These are phyloP conservation scores for Hirtodrosophila alboralis DNA, from an alignment of 2,888 invertebrate species.

Conservation along the genomic window DNA sequence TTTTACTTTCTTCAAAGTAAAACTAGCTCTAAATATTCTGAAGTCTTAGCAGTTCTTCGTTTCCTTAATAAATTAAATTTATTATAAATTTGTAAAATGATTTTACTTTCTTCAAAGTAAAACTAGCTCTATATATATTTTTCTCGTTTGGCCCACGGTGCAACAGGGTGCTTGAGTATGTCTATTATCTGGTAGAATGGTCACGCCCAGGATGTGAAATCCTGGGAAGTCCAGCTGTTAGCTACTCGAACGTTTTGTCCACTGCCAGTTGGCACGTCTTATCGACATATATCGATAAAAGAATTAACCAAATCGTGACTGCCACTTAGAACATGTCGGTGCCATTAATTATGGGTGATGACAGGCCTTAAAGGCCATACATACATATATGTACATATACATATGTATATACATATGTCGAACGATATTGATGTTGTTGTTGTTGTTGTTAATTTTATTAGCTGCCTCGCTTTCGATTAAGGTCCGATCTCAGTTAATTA, in stretches of 20 bases:
- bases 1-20: too few relatives aligned
- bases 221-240: slow-evolving; percentile 54
- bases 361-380: slow-evolving; percentile 58
- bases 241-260: slow-evolving; percentile 10
- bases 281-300: slow-evolving; percentile 81
- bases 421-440: slow-evolving; percentile 13
- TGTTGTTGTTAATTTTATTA: slow-evolving; percentile 73
- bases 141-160: too few relatives aligned
- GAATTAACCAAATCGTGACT: slow-evolving; percentile 81
- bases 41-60: too few relatives aligned
- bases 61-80: too few relatives aligned
- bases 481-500: slow-evolving; percentile 68
- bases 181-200: not conserved
- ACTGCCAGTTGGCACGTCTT: slow-evolving; percentile 63
- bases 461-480: slow-evolving; percentile 58
- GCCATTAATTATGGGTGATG: slow-evolving; percentile 82
- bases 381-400: slow-evolving; percentile 1
- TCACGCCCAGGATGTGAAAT: slow-evolving; percentile 17
- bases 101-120: too few relatives aligned
- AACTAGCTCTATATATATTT: too few relatives aligned
- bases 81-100: too few relatives aligned
- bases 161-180: too few relatives aligned
- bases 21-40: too few relatives aligned
- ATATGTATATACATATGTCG: slow-evolving; percentile 1
- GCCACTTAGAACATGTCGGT: slow-evolving; percentile 77